Percentiles rank a stretch among this genome's conserved stretches.
phyloP scores from a whole-genome alignment of 1,140 invertebrate genomes.

The Agrypnia vestita region DNA sequence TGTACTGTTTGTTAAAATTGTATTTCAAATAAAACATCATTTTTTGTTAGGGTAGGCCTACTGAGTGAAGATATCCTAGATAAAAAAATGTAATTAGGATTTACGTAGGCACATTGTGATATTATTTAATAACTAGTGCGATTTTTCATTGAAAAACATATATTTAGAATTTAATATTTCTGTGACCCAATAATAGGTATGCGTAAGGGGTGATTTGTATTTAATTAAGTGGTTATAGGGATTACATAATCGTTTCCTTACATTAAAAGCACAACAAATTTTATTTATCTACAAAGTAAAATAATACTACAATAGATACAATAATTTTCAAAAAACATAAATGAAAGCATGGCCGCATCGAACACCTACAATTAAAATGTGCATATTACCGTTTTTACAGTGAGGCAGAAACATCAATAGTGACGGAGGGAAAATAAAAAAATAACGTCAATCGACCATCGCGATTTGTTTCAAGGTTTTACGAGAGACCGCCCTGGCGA shows the following conservation, averaged over 20 bases:
- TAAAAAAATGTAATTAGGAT: no score
- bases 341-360: slow-evolving; percentile 22
- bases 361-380: slow-evolving; percentile 42
- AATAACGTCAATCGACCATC: slow-evolving; percentile 29
- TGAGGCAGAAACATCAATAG: slow-evolving; percentile 36
- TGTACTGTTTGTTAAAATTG: no score
- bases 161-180: no score
- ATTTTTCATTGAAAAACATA: no score
- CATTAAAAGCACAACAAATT: background rate
- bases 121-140: no score
- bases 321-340: background rate
- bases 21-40: no score
- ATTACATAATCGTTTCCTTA: background rate
- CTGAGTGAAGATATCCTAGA: no score
- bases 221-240: no score
- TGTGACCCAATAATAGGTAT: no score
- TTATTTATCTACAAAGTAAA: background rate
- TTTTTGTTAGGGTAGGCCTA: no score
- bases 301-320: background rate
- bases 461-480: slow-evolving; percentile 16
- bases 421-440: slow-evolving; percentile 12
- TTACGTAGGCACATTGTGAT: no score
- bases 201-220: no score
- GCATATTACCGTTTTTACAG: slow-evolving; percentile 43
- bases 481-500: slow-evolving; percentile 1